Base-by-base conservation (phyloP, 2,888 invertebrate genomes). In the Drepana falcataria region DNA sequence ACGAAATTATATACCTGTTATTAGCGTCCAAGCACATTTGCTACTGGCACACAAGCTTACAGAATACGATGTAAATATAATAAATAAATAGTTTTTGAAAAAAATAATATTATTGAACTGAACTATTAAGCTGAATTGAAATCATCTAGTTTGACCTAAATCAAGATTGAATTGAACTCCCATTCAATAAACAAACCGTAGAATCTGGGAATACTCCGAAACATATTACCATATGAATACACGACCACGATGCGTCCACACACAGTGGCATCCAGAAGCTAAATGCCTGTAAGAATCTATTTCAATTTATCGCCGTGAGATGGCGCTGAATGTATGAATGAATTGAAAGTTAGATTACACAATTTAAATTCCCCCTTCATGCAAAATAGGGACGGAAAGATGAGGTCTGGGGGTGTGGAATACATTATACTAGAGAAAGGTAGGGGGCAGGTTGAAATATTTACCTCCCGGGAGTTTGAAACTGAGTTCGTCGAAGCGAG, bases 331-430 rank as follows among this genome's bases (percentile, higher is more conserved):
- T 89, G 91, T 89, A 91, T 91, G 90, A 91, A 90, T 91, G 91
- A 91, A 90, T 91, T 91, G 88, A 91, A 91, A 91, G 91, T 91
- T 91, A 89, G 89, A 91, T 91, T 90, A 91, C 87, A 89, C 88
- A 89, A 91, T 91, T 91, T 91, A 91, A 91, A 90, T 89, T 90
- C 88, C 84, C 88, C 88, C 88, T 86, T 87, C 85, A 91, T 91
- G 91, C 89, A 90, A 91, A 91, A 89, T 86, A 90, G 90, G 89
- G 85, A 78, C 72, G 81, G 79, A 87, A 88, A 87, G 90, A 87
- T 89, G 89, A 89, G 89, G 89, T 86, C 79, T 87, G 77, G 81
- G 84, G 84, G 78, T 69, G 74, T 69, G 73, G 88, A 88, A 88
- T 89, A 89, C 79, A 89, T 90, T 88, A 89, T 81, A 80, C 79